Percentiles rank a stretch among this genome's conserved stretches.
Conservation (phyloP, 2,797 vertebrate genomes). For the Poecilia picta region DNA sequence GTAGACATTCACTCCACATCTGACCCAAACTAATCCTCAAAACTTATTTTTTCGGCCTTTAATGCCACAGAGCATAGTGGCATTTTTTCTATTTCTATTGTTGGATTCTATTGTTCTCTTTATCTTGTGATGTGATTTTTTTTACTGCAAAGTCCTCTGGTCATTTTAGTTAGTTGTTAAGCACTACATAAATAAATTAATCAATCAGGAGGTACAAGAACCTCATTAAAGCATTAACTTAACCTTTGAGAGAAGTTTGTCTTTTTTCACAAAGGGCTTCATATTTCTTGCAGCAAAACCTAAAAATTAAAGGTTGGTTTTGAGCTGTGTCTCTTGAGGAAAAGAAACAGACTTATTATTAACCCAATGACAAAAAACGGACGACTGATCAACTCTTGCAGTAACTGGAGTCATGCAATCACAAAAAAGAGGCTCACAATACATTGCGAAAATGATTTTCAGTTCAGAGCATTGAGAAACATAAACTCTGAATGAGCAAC, state of each 20-base stretch:
- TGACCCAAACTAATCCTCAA: neutral
- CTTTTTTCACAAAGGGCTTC: neutral
- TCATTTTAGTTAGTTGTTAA: no score
- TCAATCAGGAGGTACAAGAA: neutral
- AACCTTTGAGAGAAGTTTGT: neutral
- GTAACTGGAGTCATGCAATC: conserved; percentile 36
- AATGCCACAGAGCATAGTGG: neutral
- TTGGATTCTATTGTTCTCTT: neutral
- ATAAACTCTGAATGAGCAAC: neutral
- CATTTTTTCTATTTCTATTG: neutral
- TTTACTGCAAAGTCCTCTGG: neutral
- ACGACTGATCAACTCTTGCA: neutral
- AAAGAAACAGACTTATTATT: neutral
- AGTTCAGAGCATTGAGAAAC: conserved; percentile 13
- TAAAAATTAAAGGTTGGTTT: neutral
- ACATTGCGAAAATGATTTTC: conserved; percentile 34
- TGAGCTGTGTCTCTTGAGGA: neutral
- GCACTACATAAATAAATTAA: neutral
- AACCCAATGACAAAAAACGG: neutral
- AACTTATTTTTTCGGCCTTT: neutral
- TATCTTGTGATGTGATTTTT: neutral
- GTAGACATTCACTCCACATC: neutral
- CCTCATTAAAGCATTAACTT: neutral
- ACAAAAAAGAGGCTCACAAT: conserved; percentile 27
- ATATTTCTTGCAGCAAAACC: neutral